phyloP scores from a whole-genome alignment of 2,113 vertebrate genomes.

The Nettapus auritus region DNA sequence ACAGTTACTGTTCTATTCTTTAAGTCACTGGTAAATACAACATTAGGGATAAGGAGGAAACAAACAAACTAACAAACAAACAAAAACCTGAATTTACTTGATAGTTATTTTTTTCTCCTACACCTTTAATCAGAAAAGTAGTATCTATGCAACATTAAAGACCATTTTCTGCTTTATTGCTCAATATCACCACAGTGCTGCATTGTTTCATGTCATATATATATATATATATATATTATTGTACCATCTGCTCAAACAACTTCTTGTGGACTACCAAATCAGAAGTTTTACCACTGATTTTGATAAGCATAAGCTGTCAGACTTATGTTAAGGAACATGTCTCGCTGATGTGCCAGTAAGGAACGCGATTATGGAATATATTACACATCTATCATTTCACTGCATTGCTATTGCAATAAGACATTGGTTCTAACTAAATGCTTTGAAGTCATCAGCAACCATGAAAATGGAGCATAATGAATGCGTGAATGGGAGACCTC shows the following conservation, averaged over 20 bases:
- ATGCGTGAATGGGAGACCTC: constrained; percentile 54
- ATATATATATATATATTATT: too few relatives aligned
- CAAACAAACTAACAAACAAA: too few relatives aligned
- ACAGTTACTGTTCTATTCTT: neutral
- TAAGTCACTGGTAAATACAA: neutral
- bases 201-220: neutral
- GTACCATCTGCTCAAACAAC: neutral
- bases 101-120: neutral
- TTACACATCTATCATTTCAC: constrained; percentile 4
- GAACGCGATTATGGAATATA: neutral
- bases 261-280: neutral
- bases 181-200: neutral
- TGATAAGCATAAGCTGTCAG: neutral
- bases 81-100: neutral
- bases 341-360: neutral
- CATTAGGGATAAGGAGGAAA: neutral
- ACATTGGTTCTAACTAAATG: constrained; percentile 11
- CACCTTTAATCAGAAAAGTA: neutral
- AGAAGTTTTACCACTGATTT: constrained; percentile 15
- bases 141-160: neutral
- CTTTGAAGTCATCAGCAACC: constrained; percentile 57
- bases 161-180: neutral
- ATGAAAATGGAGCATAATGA: constrained; percentile 50
- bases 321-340: neutral
- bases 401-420: neutral